phyloP scores from a whole-genome alignment of 2,113 vertebrate species.

The Chaetodon auriga region DNA sequence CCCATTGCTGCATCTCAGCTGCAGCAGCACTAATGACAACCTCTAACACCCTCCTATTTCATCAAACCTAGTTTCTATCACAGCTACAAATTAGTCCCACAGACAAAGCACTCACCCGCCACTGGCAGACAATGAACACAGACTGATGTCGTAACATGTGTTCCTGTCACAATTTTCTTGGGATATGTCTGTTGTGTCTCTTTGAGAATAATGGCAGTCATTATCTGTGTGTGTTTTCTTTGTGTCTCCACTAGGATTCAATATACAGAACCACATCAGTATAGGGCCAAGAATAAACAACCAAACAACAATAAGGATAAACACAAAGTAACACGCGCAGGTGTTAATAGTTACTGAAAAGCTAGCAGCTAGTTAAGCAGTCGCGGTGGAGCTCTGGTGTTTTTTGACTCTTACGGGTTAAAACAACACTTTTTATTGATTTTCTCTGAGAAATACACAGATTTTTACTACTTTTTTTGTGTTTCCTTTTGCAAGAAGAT shows the following conservation, averaged over 20 bases:
- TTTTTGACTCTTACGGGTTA: neutral
- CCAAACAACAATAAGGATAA: neutral
- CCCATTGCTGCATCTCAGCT: slow-evolving; percentile 77
- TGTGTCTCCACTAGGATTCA: slow-evolving; percentile 12
- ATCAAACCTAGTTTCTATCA: slow-evolving; percentile 81
- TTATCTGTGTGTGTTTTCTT: slow-evolving; percentile 29
- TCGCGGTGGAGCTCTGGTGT: neutral
- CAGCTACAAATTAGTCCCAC: slow-evolving; percentile 63
- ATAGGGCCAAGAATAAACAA: neutral
- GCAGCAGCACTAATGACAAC: slow-evolving; percentile 72
- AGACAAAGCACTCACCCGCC: slow-evolving; percentile 60
- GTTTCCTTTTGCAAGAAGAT: neutral
- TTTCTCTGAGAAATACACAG: neutral
- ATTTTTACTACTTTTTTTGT: neutral
- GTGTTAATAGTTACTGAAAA: neutral
- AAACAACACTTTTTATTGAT: neutral
- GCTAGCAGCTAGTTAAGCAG: neutral
- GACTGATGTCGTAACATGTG: slow-evolving; percentile 29
- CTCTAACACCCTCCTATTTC: slow-evolving; percentile 79
- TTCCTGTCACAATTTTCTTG: slow-evolving; percentile 24
- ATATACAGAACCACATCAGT: neutral
- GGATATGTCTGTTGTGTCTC: slow-evolving; percentile 13
- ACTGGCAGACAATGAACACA: slow-evolving; percentile 25
- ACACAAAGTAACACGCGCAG: neutral
- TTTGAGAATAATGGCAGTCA: slow-evolving; percentile 35